Base-by-base conservation (phyloP, 1,140 invertebrate species). In the Brachionus sp. region DNA sequence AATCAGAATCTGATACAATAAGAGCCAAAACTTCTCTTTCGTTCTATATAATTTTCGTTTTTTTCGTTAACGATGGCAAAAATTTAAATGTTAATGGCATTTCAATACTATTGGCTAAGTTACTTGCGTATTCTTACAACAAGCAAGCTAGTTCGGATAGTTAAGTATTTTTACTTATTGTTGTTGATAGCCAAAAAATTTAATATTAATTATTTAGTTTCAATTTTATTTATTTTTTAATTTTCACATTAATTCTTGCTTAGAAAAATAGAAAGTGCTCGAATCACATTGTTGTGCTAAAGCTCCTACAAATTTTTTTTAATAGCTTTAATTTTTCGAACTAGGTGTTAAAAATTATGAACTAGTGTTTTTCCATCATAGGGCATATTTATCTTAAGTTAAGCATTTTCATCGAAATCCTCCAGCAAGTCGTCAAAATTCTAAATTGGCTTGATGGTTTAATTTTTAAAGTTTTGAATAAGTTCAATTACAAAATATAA, bases 51-150 rank as follows among this genome's bases (percentile, higher is more conserved):
- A 16, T 57, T 16, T n/a, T 16, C 50, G 50, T 70, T 70, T 70
- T 70, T 29, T 9, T 66, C 1, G 50, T 19, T 23, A 25, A 57
- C 16, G 16, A 57, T 35, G 33, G 64, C 64, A 39, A 70, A 39
- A 16, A 16, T 70, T 37, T 70, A 70, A 70, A 70, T 70, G 66
- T 70, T 37, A 70, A 70, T 70, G 66, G 66, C 66, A 70, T 70
- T 70, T 70, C 35, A 70, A 37, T 70, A 42, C 19, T 39, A 39
- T 70, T 70, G 35, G 1, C 6, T 3, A n/a, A 7, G 7, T 39
- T 19, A 16, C 5, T 70, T 70, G 13, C 35, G 66, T 39, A 33
- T 42, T 29, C 33, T 39, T 70, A 39, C 16, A 16, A 39, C 19
- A 53, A 19, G 5, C 6, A 53, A 53, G 50, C 50, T 25, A 23